These are phyloP conservation scores for Rotaria socialis DNA, from an alignment of 2,888 invertebrate species.

Conservation along the genomic window DNA sequence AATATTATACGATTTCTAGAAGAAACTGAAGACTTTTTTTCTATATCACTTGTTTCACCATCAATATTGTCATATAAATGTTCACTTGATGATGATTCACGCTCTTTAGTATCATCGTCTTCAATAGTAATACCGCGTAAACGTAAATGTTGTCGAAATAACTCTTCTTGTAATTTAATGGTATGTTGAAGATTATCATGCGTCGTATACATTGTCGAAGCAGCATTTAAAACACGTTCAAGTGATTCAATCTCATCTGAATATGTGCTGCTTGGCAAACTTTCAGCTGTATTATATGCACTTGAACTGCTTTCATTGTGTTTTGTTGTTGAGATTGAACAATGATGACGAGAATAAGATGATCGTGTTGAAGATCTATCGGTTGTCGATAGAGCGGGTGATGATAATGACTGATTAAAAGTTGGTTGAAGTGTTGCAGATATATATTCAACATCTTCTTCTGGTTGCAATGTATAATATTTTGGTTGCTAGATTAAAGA, in stretches of 20 bases:
- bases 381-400: background rate
- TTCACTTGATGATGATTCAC: background rate
- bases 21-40: background rate
- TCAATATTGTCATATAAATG: slow-evolving; percentile 37
- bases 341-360: slow-evolving; percentile 1
- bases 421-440: background rate
- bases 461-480: slow-evolving; percentile 20
- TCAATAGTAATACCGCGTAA: slow-evolving; percentile 19
- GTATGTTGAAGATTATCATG: slow-evolving; percentile 24
- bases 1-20: background rate
- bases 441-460: background rate
- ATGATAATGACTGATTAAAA: background rate
- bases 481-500: background rate
- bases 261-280: slow-evolving; percentile 23
- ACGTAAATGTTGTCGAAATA: slow-evolving; percentile 35
- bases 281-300: slow-evolving; percentile 36
- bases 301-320: slow-evolving; percentile 35
- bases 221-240: slow-evolving; percentile 36
- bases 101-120: background rate
- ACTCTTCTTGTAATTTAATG: slow-evolving; percentile 26
- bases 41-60: background rate
- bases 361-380: slow-evolving; percentile 9
- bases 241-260: slow-evolving; percentile 29
- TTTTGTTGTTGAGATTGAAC: background rate
- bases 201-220: slow-evolving; percentile 5